Evolutionary conservation across 2,113 vertebrate species (phyloP), one percentile per base, ranked within the genome.

Genomic region (Felis chaus): DNA sequence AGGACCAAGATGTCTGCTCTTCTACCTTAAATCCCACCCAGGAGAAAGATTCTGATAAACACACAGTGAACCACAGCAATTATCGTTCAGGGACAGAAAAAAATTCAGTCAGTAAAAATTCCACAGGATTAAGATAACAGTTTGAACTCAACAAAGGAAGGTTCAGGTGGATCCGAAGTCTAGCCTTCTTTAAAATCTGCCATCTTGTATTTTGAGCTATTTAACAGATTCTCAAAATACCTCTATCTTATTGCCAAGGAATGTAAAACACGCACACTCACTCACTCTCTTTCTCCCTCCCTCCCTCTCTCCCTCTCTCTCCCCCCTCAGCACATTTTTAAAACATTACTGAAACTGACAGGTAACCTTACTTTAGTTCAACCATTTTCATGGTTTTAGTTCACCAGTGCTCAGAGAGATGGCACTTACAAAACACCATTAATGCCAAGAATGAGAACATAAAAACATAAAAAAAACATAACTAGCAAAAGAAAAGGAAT

Each of bases 141-240:
- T 74, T 73, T 95, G 55, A 96, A 89, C 78, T 61, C 92, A 41
- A 97, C 57, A 97, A 95, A 97, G 74, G 81, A 79, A 69, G 27
- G 31, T 19, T 93, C 81, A 31, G 50, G 4, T 80, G 83, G 53
- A 69, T 93, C 78, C 66, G 41, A 95, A 97, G 85, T 36, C 91
- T 86, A 61, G 61, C 91, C 36, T 66, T 82, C 86, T 83, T 94
- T 91, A 95, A 94, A 96, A 95, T 89, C 95, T 84, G n/a, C 79
- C 91, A 92, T 82, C 39, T 93, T 94, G 48, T 68, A 79, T 96
- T 95, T 0, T 88, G 91, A 96, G 63, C 82, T 96, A 74, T 63
- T 96, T 97, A 92, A 96, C 55, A 95, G 87, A 96, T 87, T 96
- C 73, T 93, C 84, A 92, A 96, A 90, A 91, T 57, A 93, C 16